Evolutionary conservation across 2,888 invertebrate species (phyloP).

Genomic region (Ormyrus rosae): DNA sequence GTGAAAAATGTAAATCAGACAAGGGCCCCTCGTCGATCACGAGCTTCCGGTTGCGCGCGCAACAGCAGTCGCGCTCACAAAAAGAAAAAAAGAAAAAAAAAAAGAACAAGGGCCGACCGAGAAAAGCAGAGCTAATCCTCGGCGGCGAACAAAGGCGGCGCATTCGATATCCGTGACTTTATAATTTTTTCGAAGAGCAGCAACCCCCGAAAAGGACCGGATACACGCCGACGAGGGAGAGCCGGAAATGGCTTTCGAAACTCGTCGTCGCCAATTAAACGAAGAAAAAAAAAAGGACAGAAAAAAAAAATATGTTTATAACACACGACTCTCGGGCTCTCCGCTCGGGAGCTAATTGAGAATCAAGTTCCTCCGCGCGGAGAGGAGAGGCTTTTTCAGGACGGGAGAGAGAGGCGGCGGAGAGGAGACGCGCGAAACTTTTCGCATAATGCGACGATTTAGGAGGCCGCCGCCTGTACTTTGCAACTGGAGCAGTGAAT

Average conservation of each 20-base stretch:
- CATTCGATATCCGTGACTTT: slow-evolving; percentile 45
- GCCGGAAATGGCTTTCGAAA: neutral
- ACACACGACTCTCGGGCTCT: too few species aligned
- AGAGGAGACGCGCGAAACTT: slow-evolving; percentile 18
- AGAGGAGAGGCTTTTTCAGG: neutral
- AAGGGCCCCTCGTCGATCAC: slow-evolving; percentile 26
- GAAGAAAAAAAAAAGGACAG: slow-evolving; percentile 9
- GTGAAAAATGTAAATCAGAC: slow-evolving; percentile 38
- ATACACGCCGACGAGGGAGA: neutral
- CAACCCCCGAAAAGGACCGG: neutral
- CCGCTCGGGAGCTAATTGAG: too few species aligned
- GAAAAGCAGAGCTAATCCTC: slow-evolving; percentile 34
- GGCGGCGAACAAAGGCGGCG: slow-evolving; percentile 34
- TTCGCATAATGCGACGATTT: slow-evolving; percentile 40
- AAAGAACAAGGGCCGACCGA: slow-evolving; percentile 5
- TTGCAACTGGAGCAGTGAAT: too few species aligned
- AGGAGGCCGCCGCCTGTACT: neutral
- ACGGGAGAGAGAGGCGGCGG: neutral
- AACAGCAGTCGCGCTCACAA: neutral
- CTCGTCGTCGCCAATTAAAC: too few species aligned
- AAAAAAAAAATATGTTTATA: neutral
- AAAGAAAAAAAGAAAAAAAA: neutral
- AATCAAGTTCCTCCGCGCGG: too few species aligned
- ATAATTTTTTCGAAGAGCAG: slow-evolving; percentile 31
- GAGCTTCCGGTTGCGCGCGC: slow-evolving; percentile 4